Base-by-base conservation (phyloP, 2,888 invertebrate genomes). In the Alloscopus bannaensis region DNA sequence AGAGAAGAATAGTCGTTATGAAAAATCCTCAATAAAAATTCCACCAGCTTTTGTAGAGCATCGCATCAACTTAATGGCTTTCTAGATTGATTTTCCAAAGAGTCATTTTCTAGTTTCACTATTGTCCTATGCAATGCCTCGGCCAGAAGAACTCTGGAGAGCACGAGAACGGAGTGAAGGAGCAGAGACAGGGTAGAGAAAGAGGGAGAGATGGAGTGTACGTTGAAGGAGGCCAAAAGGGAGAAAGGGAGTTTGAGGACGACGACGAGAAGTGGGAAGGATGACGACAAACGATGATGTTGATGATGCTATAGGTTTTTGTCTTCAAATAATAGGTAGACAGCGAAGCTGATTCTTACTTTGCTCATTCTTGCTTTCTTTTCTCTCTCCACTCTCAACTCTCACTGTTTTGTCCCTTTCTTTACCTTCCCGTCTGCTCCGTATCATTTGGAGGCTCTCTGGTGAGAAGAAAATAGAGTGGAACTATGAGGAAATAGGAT, bases 81-180 rank as follows among this genome's bases (percentile, higher is more conserved):
- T 78, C 77, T 81, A 84, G 84, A 85, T 85, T 85, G 85, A 85
- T 85, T 85, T 84, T 85, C 82, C 80, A 80, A 83, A 81, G 81
- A 81, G 83, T 82, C 83, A 81, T 84, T 83, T 81, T 82, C 83
- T 72, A 71, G 77, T 76, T 80, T 72, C 72, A 72, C 76, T 60
- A 80, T 76, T 75, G 70, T 80, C 64, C 24, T 11, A 22, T 59
- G 59, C 68, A 68, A 45, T 65, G 66, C 66, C 65, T 78, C 65
- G 26, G 22, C 16, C 36, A 55, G 55, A 72, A 52, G 47, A 57
- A n/a, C n/a, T n/a, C n/a, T 11, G 45, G 45, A 18, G 18, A 45
- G 45, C 4, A 16, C 18, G 45, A 18, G 8, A 45, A 45, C 4
- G 45, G 45, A 3, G n/a, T n/a, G 45, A 11, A 45, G 18, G 18